Conservation (phyloP, 1,140 invertebrate genomes). For the Aleiodes sp. region DNA sequence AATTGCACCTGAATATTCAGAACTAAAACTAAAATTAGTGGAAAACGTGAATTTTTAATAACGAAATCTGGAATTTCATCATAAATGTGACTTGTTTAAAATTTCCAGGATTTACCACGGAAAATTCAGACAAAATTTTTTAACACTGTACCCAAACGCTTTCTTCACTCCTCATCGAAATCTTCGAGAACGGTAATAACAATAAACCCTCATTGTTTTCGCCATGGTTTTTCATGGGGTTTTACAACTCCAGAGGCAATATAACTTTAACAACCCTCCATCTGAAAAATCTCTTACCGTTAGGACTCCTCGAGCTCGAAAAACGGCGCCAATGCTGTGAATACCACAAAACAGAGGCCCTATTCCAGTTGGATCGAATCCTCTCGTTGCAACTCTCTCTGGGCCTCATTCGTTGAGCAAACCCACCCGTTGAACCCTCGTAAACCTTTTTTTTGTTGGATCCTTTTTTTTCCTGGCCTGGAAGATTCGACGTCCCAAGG, state of each 20-base stretch:
- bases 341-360: not conserved
- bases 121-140: no score
- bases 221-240: constrained; percentile 48
- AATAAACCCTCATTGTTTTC: constrained; percentile 63
- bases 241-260: constrained; percentile 52
- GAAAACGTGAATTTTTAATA: no score
- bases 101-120: no score
- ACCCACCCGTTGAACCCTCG: constrained; percentile 39
- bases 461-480: not conserved
- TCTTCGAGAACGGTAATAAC: constrained; percentile 21
- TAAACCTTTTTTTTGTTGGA: constrained; percentile 33
- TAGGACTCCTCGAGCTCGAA: constrained; percentile 35
- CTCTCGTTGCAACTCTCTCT: constrained; percentile 13
- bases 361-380: constrained; percentile 13
- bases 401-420: not conserved
- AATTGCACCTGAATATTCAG: no score
- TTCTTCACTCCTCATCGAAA: not conserved
- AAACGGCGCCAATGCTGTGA: constrained; percentile 49
- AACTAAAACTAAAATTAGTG: no score
- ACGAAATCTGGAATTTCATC: no score
- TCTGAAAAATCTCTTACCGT: constrained; percentile 25
- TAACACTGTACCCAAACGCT: not conserved
- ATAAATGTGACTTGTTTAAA: no score
- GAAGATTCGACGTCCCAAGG: constrained; percentile 43
- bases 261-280: constrained; percentile 61